Conservation (phyloP, 2,888 invertebrate genomes). For the Tipula helvola region DNA sequence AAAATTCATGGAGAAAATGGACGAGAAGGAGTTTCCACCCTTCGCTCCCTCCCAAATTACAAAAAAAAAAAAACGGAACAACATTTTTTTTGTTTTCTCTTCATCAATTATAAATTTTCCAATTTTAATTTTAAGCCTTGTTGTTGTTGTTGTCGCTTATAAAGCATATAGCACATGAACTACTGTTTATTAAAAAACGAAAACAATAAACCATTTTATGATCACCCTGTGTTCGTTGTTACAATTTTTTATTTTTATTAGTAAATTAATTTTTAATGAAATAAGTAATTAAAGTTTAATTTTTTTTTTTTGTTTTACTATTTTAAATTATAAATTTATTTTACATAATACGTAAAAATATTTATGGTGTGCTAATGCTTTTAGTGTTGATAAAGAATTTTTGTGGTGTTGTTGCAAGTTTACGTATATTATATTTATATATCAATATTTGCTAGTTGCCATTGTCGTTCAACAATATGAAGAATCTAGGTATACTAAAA, state of each 20-base stretch:
- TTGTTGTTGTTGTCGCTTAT: not conserved
- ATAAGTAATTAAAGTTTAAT: slow-evolving; percentile 4
- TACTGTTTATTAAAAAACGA: not conserved
- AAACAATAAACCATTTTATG: not conserved
- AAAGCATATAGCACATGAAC: not conserved
- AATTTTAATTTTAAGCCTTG: not conserved
- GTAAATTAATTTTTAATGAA: not conserved
- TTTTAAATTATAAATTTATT: not conserved
- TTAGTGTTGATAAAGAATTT: not conserved
- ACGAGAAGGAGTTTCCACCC: not conserved
- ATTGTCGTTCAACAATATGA: not conserved
- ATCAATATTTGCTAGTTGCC: not conserved
- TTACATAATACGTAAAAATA: not conserved
- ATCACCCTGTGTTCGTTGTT: not conserved
- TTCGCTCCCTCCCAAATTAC: too few species aligned
- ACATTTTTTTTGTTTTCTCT: not conserved
- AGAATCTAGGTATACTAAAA: not conserved
- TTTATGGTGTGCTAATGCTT: not conserved
- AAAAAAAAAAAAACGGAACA: not conserved
- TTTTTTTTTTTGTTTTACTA: not conserved
- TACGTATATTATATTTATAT: not conserved
- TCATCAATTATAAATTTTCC: not conserved
- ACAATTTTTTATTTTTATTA: not conserved
- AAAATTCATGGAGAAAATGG: not conserved
- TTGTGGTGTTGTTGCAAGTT: not conserved